These are phyloP conservation scores for Stenchaetothrips biformis DNA, from an alignment of 2,888 invertebrate genomes.

Conservation along the genomic window DNA sequence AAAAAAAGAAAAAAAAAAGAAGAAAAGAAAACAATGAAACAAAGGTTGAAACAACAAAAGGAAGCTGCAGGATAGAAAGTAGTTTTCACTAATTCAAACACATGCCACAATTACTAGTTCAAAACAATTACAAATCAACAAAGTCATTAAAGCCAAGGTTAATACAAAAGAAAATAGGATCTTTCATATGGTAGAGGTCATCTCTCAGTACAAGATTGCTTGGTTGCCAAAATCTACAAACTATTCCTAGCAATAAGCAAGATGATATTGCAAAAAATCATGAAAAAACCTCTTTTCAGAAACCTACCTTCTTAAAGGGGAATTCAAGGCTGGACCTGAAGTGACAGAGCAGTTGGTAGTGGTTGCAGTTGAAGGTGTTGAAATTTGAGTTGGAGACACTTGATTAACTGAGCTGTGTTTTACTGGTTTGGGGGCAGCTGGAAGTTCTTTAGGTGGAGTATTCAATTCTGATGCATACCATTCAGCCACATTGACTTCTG, in stretches of 20 bases:
- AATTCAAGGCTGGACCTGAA: conserved; percentile 22
- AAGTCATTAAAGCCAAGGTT: not conserved
- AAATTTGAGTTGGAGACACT: not conserved
- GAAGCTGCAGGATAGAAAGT: too few relatives aligned
- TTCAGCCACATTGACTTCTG: conserved; percentile 66
- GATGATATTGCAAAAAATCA: not conserved
- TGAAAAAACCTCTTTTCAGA: not conserved
- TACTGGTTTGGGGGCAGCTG: too few relatives aligned
- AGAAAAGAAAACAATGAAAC: too few relatives aligned
- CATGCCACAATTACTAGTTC: too few relatives aligned
- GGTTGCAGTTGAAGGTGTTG: not conserved
- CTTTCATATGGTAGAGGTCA: not conserved
- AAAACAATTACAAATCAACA: not conserved
- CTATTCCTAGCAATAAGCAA: not conserved
- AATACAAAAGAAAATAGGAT: not conserved
- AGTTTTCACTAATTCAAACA: too few relatives aligned
- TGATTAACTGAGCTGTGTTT: too few relatives aligned
- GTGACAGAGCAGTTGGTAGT: not conserved
- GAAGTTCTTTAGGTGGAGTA: not conserved
- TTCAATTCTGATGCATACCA: conserved; percentile 63
- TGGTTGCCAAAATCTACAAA: not conserved
- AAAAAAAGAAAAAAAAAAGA: too few relatives aligned
- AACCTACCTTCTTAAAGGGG: conserved; percentile 35
- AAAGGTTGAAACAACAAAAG: too few relatives aligned
- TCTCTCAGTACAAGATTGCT: not conserved